A percentile compares a stretch with the other conserved stretches of the same genome.
phyloP scores from a whole-genome alignment of 92 coral and sea anemone genomes.

The Heteractis magnifica region DNA sequence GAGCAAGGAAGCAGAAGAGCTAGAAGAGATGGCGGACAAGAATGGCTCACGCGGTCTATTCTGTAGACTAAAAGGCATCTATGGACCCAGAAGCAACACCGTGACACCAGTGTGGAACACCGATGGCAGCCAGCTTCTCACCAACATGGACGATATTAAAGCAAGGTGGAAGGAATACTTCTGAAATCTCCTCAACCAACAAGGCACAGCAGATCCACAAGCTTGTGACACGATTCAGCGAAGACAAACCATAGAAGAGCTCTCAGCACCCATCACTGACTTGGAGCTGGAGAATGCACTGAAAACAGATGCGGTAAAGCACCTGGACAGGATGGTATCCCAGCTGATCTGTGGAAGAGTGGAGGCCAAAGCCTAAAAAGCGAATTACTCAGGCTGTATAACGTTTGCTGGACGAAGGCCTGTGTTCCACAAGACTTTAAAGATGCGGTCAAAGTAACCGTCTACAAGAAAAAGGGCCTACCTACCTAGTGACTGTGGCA shows the following conservation, averaged over 20 bases:
- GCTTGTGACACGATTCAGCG: too few species aligned
- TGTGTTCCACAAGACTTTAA: background rate
- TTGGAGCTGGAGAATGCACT: background rate
- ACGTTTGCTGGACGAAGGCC: background rate
- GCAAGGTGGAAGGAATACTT: too few species aligned
- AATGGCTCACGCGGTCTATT: background rate
- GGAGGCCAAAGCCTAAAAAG: slow-evolving; percentile 41
- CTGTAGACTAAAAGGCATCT: background rate
- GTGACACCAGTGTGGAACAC: too few species aligned
- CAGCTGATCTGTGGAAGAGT: background rate
- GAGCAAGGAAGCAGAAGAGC: background rate
- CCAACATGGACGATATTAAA: background rate
- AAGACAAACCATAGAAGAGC: background rate
- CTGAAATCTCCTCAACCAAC: too few species aligned
- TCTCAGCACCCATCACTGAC: too few species aligned
- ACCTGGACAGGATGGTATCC: slow-evolving; percentile 35
- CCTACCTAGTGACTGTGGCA: background rate
- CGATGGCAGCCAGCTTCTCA: background rate
- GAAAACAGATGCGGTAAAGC: slow-evolving; percentile 26
- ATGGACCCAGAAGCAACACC: slow-evolving; percentile 13
- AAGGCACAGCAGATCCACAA: too few species aligned
- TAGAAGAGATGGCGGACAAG: background rate
- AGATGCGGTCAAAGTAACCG: background rate
- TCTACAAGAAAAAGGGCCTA: slow-evolving; percentile 8
- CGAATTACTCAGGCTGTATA: background rate